phyloP scores from a whole-genome alignment of 2,888 invertebrate genomes.

The Hedychridium roseum region DNA sequence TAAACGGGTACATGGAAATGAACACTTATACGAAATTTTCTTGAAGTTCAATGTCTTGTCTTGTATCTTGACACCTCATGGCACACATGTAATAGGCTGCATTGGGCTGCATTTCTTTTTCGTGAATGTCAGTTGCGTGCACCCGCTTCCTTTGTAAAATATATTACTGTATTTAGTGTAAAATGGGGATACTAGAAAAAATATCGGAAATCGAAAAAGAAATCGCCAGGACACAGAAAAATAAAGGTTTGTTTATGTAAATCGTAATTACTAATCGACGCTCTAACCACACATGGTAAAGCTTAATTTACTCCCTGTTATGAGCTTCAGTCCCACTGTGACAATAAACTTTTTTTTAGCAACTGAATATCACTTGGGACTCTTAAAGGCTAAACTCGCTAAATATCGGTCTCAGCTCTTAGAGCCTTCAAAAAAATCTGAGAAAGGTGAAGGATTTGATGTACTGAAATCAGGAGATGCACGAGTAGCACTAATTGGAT shows the following conservation, averaged over 20 bases:
- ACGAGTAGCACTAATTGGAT: conserved; percentile 95
- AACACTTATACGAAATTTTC: too few species aligned
- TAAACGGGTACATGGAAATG: too few species aligned
- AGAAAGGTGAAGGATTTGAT: conserved; percentile 98
- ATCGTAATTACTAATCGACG: conserved; percentile 6
- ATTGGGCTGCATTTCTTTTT: too few species aligned
- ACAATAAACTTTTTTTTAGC: conserved; percentile 69
- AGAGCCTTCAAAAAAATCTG: conserved; percentile 92
- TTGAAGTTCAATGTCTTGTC: too few species aligned
- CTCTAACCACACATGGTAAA: conserved; percentile 16
- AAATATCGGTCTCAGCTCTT: conserved; percentile 93
- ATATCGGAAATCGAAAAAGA: conserved; percentile 98
- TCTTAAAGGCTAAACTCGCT: conserved; percentile 95
- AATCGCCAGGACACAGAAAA: conserved; percentile 98
- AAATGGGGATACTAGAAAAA: conserved; percentile 98
- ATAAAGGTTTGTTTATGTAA: conserved; percentile 80
- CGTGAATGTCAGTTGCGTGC: too few species aligned
- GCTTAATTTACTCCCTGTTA: not conserved
- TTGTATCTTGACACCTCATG: too few species aligned
- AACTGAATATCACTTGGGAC: conserved; percentile 98
- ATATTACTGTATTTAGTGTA: too few species aligned
- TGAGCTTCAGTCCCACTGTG: not conserved
- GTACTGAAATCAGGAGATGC: conserved; percentile 99
- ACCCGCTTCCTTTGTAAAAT: too few species aligned
- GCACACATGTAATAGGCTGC: too few species aligned